Percentiles rank a stretch among this genome's conserved stretches.
Evolutionary conservation across 1,140 invertebrate genomes (phyloP).

Genomic region (Philopotamus ludificatus): DNA sequence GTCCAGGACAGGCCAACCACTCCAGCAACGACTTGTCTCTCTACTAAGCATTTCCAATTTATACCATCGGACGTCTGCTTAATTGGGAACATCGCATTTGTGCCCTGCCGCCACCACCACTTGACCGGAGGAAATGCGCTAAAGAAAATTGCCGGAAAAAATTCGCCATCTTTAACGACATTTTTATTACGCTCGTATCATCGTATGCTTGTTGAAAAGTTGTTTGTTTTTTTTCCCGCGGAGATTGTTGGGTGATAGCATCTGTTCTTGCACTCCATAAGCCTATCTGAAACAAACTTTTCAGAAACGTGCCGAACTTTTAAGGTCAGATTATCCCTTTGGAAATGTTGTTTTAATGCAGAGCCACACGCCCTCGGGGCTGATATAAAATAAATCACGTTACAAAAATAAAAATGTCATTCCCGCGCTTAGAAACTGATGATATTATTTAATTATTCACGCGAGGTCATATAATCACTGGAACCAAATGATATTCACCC

Average conservation of each 20-base stretch:
- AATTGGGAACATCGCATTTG: background rate
- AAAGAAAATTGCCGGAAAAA: too few species aligned
- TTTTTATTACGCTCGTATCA: too few species aligned
- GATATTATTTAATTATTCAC: background rate
- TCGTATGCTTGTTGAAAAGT: background rate
- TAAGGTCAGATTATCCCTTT: conserved; percentile 1
- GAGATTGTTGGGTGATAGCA: conserved; percentile 34
- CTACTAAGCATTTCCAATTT: conserved; percentile 6
- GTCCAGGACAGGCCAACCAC: background rate
- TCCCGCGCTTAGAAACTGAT: too few species aligned
- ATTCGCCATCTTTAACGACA: too few species aligned
- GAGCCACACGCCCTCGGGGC: too few species aligned
- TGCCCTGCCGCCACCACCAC: background rate
- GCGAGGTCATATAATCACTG: background rate
- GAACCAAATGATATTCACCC: too few species aligned
- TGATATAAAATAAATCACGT: too few species aligned
- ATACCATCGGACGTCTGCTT: conserved; percentile 4
- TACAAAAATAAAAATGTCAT: too few species aligned
- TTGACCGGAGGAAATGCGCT: too few species aligned
- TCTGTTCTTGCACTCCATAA: conserved; percentile 32
- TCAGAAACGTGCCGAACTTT: too few species aligned
- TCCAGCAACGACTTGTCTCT: conserved; percentile 7
- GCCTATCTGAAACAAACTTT: conserved; percentile 28
- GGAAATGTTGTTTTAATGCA: background rate
- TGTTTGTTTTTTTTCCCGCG: too few species aligned